These are phyloP conservation scores for Fragum whitleyi DNA, from an alignment of 2,888 invertebrate genomes.

Conservation along the genomic window DNA sequence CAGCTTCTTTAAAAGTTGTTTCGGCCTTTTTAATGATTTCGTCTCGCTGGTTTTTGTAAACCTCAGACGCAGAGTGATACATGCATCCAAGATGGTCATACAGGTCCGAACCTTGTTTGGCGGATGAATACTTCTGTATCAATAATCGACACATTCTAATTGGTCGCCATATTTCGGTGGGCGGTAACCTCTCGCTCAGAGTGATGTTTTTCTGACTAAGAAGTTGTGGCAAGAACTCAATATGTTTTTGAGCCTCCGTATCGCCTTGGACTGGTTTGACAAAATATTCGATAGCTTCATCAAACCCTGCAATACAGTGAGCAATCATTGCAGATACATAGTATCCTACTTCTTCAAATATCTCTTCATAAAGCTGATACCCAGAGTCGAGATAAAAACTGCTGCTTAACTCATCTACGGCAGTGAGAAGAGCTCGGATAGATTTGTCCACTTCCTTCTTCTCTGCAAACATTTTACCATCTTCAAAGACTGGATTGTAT, in stretches of 20 bases:
- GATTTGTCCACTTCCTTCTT: constrained; percentile 55
- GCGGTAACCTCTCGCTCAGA: constrained; percentile 67
- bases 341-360: constrained; percentile 63
- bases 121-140: constrained; percentile 66
- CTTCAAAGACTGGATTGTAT: constrained; percentile 62
- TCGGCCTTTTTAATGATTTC: constrained; percentile 64
- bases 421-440: constrained; percentile 55
- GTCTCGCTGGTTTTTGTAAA: constrained; percentile 61
- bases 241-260: constrained; percentile 65
- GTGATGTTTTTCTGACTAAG: constrained; percentile 70
- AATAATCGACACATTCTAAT: constrained; percentile 70
- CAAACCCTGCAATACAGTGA: constrained; percentile 67
- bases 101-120: constrained; percentile 64
- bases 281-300: constrained; percentile 71
- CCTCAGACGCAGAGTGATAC: constrained; percentile 68
- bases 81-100: constrained; percentile 71
- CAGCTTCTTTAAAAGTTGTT: constrained; percentile 65
- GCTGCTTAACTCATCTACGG: constrained; percentile 65
- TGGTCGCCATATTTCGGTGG: constrained; percentile 71
- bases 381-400: constrained; percentile 72
- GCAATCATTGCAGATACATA: constrained; percentile 57
- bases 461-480: constrained; percentile 60
- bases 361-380: constrained; percentile 65
- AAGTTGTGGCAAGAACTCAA: constrained; percentile 65
- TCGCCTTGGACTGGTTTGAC: constrained; percentile 68